Percentiles rank a stretch among this genome's conserved stretches.
phyloP scores from a whole-genome alignment of 2,113 vertebrate genomes.

The Vireo altiloquus region DNA sequence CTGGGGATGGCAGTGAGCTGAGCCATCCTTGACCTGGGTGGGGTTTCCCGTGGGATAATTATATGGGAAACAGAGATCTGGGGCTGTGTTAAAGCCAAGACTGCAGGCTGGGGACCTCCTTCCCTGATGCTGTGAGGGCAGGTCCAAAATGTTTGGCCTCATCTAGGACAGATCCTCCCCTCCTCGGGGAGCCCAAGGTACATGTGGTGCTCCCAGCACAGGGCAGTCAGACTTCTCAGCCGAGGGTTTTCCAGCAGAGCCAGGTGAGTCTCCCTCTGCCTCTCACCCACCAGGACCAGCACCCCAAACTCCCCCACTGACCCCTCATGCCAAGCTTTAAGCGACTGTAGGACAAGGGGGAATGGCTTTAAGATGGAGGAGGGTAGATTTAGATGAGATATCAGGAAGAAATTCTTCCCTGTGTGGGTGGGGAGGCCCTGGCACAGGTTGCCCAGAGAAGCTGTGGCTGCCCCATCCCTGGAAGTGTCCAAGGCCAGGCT shows the following conservation, averaged over 20 bases:
- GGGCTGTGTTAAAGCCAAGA: not conserved
- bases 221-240: not conserved
- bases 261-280: not conserved
- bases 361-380: not conserved
- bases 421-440: not conserved
- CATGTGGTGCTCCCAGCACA: fast-evolving
- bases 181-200: not conserved
- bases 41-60: not conserved
- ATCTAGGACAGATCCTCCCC: not conserved
- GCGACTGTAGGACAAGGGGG: fast-evolving
- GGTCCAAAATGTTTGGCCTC: not conserved
- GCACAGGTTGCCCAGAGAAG: not conserved
- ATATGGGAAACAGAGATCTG: not conserved
- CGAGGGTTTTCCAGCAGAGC: fast-evolving
- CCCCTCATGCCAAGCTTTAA: not conserved
- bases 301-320: fast-evolving
- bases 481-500: not conserved
- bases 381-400: not conserved
- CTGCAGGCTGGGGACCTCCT: not conserved
- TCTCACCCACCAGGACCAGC: not conserved
- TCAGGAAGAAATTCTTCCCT: not conserved
- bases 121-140: fast-evolving
- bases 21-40: not conserved
- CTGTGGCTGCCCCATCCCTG: not conserved
- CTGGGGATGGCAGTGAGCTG: not conserved